phyloP scores from a whole-genome alignment of 2,113 vertebrate species.

The Rallus limicola region DNA sequence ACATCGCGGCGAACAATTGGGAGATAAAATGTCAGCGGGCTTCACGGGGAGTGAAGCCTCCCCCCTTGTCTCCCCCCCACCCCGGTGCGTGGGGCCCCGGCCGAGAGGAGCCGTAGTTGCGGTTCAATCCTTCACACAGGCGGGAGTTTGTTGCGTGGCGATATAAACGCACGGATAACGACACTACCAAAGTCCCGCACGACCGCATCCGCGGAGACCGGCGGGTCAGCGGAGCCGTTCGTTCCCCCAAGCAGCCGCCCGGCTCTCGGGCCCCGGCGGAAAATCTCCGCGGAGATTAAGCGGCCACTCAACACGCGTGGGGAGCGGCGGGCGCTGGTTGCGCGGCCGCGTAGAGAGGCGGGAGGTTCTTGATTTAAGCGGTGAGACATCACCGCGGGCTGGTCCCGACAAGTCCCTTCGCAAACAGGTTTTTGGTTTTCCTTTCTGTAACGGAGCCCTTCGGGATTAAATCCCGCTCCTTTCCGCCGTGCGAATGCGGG shows the following conservation, averaged over 20 bases:
- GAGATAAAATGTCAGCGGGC: slow-evolving; percentile 38
- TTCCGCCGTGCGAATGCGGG: background rate
- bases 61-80: too few relatives aligned
- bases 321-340: background rate
- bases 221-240: too few relatives aligned
- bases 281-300: background rate
- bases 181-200: background rate
- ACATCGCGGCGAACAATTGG: background rate
- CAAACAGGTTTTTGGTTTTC: background rate
- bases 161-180: background rate
- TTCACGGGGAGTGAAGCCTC: background rate
- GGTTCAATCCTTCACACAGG: background rate
- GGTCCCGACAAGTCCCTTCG: background rate
- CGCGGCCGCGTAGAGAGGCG: background rate
- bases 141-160: background rate
- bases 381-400: background rate
- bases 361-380: background rate
- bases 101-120: background rate
- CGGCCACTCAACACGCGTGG: background rate
- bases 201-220: rapidly evolving
- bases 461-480: background rate
- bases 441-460: background rate
- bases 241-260: background rate
- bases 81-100: background rate
- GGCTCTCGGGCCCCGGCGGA: background rate